Percentiles rank a stretch among this genome's conserved stretches.
These are phyloP conservation scores for Drosophila niveifrons DNA, from an alignment of 2,888 invertebrate species.

Conservation along the genomic window DNA sequence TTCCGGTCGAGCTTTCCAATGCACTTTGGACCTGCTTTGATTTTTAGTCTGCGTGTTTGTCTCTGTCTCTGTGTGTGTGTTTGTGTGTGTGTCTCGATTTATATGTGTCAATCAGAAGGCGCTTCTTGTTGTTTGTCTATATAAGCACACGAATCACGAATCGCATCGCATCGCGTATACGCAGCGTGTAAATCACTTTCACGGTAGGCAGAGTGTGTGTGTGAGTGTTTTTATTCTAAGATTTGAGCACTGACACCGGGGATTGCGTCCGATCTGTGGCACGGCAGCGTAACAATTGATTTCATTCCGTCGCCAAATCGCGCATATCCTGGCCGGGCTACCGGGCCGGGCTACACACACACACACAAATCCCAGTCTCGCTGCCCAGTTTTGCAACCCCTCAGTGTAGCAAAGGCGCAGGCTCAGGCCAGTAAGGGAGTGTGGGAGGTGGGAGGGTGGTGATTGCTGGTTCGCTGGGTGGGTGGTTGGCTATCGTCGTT, in stretches of 20 bases:
- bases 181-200: constrained; percentile 71
- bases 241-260: constrained; percentile 76
- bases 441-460: constrained; percentile 35
- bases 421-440: constrained; percentile 37
- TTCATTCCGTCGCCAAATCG: constrained; percentile 85
- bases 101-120: constrained; percentile 59
- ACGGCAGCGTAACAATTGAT: constrained; percentile 86
- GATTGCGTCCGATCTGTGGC: constrained; percentile 85
- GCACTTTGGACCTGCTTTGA: constrained; percentile 68
- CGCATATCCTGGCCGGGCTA: constrained; percentile 83
- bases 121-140: constrained; percentile 29
- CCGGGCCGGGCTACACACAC: constrained; percentile 21
- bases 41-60: constrained; percentile 40
- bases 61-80: constrained; percentile 22
- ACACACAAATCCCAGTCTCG: constrained; percentile 20
- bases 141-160: constrained; percentile 43
- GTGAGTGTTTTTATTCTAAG: not conserved
- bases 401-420: constrained; percentile 42
- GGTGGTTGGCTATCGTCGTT: constrained; percentile 25
- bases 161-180: constrained; percentile 72
- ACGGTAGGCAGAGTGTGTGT: constrained; percentile 10
- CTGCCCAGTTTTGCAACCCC: constrained; percentile 17
- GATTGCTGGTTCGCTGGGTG: constrained; percentile 47
- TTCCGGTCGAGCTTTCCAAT: constrained; percentile 85
- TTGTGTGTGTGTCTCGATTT: constrained; percentile 45